Evolutionary conservation across 2,888 invertebrate species (phyloP), one percentile per base, ranked within the genome.

Genomic region (Heliothis peltigera): DNA sequence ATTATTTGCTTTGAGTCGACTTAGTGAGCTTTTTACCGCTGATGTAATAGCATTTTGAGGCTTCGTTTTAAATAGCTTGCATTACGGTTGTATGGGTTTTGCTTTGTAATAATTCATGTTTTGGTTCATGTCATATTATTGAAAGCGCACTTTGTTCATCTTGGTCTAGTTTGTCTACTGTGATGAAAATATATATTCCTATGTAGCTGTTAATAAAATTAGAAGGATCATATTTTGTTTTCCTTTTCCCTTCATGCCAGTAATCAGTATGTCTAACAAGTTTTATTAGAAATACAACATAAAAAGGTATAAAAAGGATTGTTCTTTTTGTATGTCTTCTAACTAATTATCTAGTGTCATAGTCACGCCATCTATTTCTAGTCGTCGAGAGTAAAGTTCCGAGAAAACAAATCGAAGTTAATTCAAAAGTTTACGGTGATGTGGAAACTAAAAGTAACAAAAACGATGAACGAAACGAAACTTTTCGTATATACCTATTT

Each of bases 1-100:
- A 85, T 87, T 87, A 88, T 87, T 85, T 83, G 81, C 82, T 81
- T 83, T 81, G 77, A 72, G 78, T 80, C 82, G 80, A 81, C 83
- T 79, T 84, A 79, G 83, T 75, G 79, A 77, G 74, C 74, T 76
- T 81, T 82, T 80, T 75, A 75, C 61, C 72, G 64, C 63, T 77
- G 78, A 83, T 80, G 79, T 84, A 82, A 71, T 59, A 55, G 52
- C 43, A 76, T 70, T 76, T 76, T 62, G 18, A 56, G 58, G 64
- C 75, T 79, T 77, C 64, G 18, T 68, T 72, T 83, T 80, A 86
- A 86, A 82, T 77, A 71, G 70, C 67, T 66, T 79, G 65, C 78
- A 84, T 62, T 62, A 73, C 68, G 76, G 80, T 85, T 84, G 84
- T 82, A 84, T 66, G 79, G 78, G 64, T 75, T 80, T 79, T 54